phyloP scores from a whole-genome alignment of 2,797 vertebrate species.

The Sebastes oblongus region DNA sequence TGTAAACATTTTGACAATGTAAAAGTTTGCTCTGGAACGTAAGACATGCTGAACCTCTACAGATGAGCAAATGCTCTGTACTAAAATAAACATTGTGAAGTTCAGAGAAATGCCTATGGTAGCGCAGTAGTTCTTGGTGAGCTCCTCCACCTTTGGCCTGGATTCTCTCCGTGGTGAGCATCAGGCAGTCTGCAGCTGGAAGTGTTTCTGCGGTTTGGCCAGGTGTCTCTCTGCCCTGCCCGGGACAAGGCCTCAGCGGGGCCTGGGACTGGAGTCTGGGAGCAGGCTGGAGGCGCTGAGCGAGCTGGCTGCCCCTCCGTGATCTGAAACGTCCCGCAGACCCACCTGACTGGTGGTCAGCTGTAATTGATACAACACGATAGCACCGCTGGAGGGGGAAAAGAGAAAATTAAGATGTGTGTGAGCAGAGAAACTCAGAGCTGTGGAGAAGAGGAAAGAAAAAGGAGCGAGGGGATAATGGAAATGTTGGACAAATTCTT shows the following conservation, averaged over 20 bases:
- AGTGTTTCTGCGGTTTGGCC: slow-evolving; percentile 82
- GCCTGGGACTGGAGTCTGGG: slow-evolving; percentile 70
- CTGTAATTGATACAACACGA: slow-evolving; percentile 75
- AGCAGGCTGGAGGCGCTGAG: slow-evolving; percentile 63
- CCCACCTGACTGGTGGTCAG: slow-evolving; percentile 78
- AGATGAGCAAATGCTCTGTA: neutral
- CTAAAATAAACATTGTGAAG: slow-evolving; percentile 47
- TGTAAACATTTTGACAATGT: slow-evolving; percentile 25
- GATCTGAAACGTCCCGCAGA: slow-evolving; percentile 75
- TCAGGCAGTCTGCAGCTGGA: slow-evolving; percentile 82
- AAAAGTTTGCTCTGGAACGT: neutral
- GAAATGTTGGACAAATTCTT: slow-evolving; percentile 75
- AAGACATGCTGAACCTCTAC: neutral
- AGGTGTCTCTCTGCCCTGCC: slow-evolving; percentile 78
- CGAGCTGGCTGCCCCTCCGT: slow-evolving; percentile 68
- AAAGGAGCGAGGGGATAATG: slow-evolving; percentile 55
- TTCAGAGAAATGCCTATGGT: slow-evolving; percentile 39
- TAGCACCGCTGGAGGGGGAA: slow-evolving; percentile 63
- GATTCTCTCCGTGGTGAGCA: slow-evolving; percentile 78
- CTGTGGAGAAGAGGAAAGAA: slow-evolving; percentile 31
- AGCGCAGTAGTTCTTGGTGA: slow-evolving; percentile 50
- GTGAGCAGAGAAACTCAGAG: slow-evolving; percentile 61
- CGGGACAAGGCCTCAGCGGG: slow-evolving; percentile 75
- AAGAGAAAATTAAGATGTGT: slow-evolving; percentile 71
- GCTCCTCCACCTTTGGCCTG: slow-evolving; percentile 81